Conservation (phyloP, 2,888 invertebrate species). For the Stenurella melanura region DNA sequence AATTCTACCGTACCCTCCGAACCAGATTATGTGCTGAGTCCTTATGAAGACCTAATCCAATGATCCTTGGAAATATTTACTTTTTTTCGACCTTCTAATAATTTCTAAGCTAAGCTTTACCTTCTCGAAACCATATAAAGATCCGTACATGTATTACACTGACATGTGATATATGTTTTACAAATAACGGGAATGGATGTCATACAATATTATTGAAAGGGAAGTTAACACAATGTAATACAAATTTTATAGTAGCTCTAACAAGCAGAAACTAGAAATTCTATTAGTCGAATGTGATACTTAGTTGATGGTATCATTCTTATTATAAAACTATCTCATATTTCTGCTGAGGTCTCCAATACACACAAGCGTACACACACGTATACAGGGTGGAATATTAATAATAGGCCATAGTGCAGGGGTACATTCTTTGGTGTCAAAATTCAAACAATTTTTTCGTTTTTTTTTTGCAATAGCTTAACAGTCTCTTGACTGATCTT, state of each 20-base stretch:
- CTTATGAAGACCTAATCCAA: constrained; percentile 65
- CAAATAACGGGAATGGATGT: constrained; percentile 29
- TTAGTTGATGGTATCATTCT: background rate
- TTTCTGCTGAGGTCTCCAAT: background rate
- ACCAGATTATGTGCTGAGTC: constrained; percentile 62
- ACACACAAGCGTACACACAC: background rate
- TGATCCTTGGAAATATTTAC: constrained; percentile 65
- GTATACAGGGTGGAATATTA: background rate
- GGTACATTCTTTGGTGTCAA: too few species aligned
- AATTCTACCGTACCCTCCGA: constrained; percentile 52
- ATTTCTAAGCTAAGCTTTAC: constrained; percentile 56
- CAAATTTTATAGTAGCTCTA: background rate
- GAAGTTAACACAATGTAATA: constrained; percentile 24
- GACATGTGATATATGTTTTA: constrained; percentile 33
- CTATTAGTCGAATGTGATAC: constrained; percentile 1
- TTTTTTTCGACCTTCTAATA: constrained; percentile 59
- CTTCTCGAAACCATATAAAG: constrained; percentile 48
- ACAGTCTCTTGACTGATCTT: too few species aligned
- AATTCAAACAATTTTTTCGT: too few species aligned
- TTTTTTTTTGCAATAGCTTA: too few species aligned
- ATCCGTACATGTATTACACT: constrained; percentile 30
- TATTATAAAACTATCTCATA: background rate
- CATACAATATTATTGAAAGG: constrained; percentile 32
- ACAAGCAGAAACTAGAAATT: constrained; percentile 24
- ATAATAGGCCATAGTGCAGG: too few species aligned